Conservation (phyloP, 53 echinoderm and acorn worm species). For the Apostichopus leukothele region DNA sequence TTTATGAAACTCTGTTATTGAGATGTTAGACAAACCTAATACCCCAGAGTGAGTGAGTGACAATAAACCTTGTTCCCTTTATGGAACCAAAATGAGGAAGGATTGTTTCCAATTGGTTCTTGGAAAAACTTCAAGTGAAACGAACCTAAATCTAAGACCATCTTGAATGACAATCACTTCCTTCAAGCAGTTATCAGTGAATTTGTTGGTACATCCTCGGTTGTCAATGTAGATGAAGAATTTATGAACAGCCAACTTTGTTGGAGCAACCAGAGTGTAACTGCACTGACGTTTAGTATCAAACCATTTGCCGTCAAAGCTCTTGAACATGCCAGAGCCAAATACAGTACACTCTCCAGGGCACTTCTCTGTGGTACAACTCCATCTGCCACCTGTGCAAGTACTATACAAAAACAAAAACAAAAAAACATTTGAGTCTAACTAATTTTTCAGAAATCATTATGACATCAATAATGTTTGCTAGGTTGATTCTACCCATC, state of each 20-base stretch:
- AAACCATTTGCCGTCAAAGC: conserved; percentile 17
- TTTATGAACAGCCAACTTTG: neutral
- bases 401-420: neutral
- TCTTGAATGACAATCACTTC: neutral
- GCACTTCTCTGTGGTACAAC: conserved; percentile 24
- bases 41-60: no score
- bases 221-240: conserved; percentile 29
- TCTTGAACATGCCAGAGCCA: conserved; percentile 13
- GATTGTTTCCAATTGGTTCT: no score
- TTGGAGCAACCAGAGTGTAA: conserved; percentile 14
- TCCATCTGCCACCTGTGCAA: conserved; percentile 28
- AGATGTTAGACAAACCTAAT: no score
- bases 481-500: no score
- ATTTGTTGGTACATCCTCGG: conserved; percentile 16
- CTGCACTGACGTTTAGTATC: conserved; percentile 20
- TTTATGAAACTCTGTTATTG: no score
- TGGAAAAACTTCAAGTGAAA: no score
- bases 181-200: neutral
- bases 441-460: no score
- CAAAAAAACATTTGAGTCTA: no score
- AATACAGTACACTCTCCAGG: conserved; percentile 33
- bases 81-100: no score
- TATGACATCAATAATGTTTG: no score
- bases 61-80: no score
- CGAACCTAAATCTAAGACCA: conserved; percentile 10